phyloP scores from a whole-genome alignment of 1,140 invertebrate genomes.

The Bombus picipes region DNA sequence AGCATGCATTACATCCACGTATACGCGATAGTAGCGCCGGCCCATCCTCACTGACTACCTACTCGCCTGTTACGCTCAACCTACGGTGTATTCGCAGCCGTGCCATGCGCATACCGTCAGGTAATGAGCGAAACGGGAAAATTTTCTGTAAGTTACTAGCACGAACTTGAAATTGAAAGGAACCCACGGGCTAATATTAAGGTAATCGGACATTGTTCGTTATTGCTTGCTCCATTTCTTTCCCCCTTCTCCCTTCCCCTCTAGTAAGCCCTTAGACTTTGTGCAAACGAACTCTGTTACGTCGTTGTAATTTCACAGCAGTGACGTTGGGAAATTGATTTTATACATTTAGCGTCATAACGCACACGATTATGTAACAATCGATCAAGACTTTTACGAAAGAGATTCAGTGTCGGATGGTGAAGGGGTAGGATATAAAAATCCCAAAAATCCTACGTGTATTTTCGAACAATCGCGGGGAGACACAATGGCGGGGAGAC shows the following conservation, averaged over 20 bases:
- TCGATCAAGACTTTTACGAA: background rate
- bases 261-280: background rate
- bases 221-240: background rate
- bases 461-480: no score
- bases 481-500: no score
- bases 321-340: background rate
- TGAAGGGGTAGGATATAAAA: no score
- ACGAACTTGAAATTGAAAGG: constrained; percentile 38
- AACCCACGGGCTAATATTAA: constrained; percentile 47
- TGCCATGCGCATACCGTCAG: constrained; percentile 18
- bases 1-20: constrained; percentile 70
- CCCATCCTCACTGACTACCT: constrained; percentile 35
- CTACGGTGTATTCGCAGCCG: constrained; percentile 4
- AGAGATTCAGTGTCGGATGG: background rate
- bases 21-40: constrained; percentile 37
- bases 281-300: background rate
- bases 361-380: background rate
- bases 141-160: constrained; percentile 52
- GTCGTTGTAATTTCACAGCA: background rate
- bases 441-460: no score
- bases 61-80: constrained; percentile 42
- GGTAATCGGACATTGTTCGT: constrained; percentile 14
- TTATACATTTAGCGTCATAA: background rate
- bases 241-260: background rate
- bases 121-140: constrained; percentile 59